These are phyloP conservation scores for Poecilobothrus nobilitatus DNA, from an alignment of 2,888 invertebrate species.

Conservation along the genomic window DNA sequence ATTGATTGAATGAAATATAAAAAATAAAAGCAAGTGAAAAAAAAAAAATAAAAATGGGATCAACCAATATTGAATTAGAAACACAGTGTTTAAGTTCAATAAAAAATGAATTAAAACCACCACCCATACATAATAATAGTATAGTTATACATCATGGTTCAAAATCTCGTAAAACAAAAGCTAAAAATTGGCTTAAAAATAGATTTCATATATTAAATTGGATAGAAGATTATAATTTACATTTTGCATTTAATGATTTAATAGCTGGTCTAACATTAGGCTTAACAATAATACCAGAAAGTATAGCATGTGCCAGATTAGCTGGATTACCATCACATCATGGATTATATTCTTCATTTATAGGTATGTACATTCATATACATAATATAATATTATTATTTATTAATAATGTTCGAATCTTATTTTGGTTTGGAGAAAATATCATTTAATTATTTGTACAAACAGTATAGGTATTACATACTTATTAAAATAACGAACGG, in stretches of 20 bases:
- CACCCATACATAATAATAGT: background rate
- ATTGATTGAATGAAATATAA: too few relatives aligned
- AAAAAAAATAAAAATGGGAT: background rate
- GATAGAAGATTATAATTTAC: conserved; percentile 35
- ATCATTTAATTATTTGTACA: too few relatives aligned
- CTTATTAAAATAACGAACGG: too few relatives aligned
- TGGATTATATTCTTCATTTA: conserved; percentile 85
- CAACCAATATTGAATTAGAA: background rate
- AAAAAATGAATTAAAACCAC: background rate
- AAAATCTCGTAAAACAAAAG: conserved; percentile 2
- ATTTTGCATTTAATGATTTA: conserved; percentile 61
- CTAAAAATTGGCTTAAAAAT: conserved; percentile 1
- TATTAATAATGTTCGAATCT: background rate
- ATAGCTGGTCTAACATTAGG: conserved; percentile 85
- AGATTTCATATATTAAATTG: conserved; percentile 33
- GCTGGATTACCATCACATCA: conserved; percentile 80
- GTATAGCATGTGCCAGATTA: conserved; percentile 84
- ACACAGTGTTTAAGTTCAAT: background rate
- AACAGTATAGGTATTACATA: background rate
- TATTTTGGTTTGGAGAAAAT: background rate
- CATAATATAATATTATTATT: background rate
- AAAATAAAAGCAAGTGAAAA: too few relatives aligned
- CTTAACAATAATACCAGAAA: conserved; percentile 86
- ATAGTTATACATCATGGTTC: background rate
- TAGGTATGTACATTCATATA: conserved; percentile 49